Evolutionary conservation across 64 coral and sea anemone species (phyloP).

Genomic region (Trachythela sp.): DNA sequence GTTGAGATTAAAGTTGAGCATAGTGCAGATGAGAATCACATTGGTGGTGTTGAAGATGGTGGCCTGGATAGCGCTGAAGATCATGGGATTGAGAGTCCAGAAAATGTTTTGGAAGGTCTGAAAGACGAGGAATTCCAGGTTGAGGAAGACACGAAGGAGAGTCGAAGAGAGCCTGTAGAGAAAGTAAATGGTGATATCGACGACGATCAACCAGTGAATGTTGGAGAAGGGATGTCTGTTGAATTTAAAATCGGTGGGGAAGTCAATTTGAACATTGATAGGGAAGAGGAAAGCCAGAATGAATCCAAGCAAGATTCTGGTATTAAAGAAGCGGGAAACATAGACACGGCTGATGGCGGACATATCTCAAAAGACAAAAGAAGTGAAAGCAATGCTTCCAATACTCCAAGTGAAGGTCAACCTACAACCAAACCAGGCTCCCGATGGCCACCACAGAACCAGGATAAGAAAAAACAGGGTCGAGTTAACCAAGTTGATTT

Average conservation of each 20-base stretch:
- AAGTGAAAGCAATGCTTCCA: background rate
- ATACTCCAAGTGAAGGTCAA: background rate
- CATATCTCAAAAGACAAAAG: background rate
- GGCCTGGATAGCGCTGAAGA: too few relatives aligned
- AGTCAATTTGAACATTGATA: background rate
- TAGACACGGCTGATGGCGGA: constrained; percentile 21
- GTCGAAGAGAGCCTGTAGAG: background rate
- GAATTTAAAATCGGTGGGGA: background rate
- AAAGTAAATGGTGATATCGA: background rate
- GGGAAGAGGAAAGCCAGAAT: background rate
- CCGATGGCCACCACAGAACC: background rate
- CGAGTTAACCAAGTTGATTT: constrained; percentile 3
- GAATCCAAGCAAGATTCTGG: background rate
- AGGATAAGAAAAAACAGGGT: background rate
- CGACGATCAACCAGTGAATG: background rate
- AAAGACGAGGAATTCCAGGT: background rate
- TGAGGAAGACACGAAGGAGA: background rate
- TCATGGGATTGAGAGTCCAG: too few relatives aligned
- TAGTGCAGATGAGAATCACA: too few relatives aligned
- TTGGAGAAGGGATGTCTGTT: background rate
- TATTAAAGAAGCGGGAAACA: background rate
- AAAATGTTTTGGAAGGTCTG: background rate
- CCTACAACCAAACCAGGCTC: background rate
- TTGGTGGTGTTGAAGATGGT: background rate
- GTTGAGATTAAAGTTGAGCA: background rate